A percentile compares a stretch with the other conserved stretches of the same genome.
phyloP scores from a whole-genome alignment of 2,888 invertebrate genomes.

The Diplazon laetatorius region DNA sequence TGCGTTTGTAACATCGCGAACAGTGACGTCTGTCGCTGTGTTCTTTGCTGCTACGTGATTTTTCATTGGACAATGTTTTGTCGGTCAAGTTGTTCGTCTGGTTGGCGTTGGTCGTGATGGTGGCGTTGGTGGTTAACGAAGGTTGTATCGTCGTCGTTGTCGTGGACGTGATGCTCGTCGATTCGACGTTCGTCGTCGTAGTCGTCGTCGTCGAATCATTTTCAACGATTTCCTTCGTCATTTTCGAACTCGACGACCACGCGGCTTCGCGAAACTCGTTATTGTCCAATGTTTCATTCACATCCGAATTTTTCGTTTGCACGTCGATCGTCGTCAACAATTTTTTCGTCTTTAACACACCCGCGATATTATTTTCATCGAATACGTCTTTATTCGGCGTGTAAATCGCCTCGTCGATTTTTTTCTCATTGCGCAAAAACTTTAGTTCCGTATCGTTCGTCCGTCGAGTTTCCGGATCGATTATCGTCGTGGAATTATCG shows the following conservation, averaged over 20 bases:
- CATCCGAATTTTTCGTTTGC: slow-evolving; percentile 69
- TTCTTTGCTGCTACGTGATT: slow-evolving; percentile 73
- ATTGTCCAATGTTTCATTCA: slow-evolving; percentile 54
- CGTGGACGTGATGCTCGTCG: slow-evolving; percentile 29
- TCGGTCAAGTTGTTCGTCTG: slow-evolving; percentile 52
- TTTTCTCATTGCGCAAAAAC: slow-evolving; percentile 13
- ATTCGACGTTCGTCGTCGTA: slow-evolving; percentile 26
- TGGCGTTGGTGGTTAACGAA: slow-evolving; percentile 11
- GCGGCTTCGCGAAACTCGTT: slow-evolving; percentile 29
- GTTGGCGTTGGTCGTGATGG: too few species aligned
- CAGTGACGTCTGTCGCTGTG: slow-evolving; percentile 83
- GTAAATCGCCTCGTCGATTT: background rate
- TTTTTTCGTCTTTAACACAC: background rate
- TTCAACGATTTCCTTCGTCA: slow-evolving; percentile 36
- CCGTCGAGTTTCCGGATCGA: background rate
- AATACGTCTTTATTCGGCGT: slow-evolving; percentile 3
- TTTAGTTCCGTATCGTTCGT: slow-evolving; percentile 27
- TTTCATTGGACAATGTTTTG: slow-evolving; percentile 74
- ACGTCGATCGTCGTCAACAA: slow-evolving; percentile 5
- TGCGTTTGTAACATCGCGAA: slow-evolving; percentile 87
- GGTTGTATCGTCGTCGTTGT: slow-evolving; percentile 34
- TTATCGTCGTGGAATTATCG: slow-evolving; percentile 42
- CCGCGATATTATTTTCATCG: background rate
- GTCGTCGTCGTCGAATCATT: slow-evolving; percentile 61
- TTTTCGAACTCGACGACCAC: slow-evolving; percentile 35